phyloP scores from a whole-genome alignment of 2,888 invertebrate species.

The Hybos culiciformis region DNA sequence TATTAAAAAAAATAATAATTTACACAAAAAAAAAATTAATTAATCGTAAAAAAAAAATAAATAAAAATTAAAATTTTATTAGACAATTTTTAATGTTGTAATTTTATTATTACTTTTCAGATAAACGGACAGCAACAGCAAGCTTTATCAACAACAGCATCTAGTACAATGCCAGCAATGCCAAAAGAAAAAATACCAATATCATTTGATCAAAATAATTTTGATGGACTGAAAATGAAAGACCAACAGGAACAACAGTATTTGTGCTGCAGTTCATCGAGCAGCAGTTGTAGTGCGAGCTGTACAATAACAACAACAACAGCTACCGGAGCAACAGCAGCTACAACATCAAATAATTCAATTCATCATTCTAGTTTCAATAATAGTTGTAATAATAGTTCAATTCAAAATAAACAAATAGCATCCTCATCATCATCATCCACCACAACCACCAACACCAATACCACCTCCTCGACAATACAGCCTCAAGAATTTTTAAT shows the following conservation, averaged over 20 bases:
- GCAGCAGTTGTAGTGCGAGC: constrained; percentile 8
- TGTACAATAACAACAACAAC: constrained; percentile 18
- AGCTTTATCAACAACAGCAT: too few species aligned
- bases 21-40: not conserved
- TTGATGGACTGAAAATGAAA: constrained; percentile 26
- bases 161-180: constrained; percentile 35
- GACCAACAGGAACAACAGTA: constrained; percentile 19
- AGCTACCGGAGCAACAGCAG: constrained; percentile 10
- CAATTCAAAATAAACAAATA: not conserved
- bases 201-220: constrained; percentile 29
- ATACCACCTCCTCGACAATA: too few species aligned
- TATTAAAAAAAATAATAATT: not conserved
- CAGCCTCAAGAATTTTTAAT: too few species aligned
- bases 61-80: not conserved
- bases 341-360: not conserved
- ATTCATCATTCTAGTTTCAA: not conserved
- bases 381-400: not conserved
- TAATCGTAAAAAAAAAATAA: not conserved
- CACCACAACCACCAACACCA: too few species aligned
- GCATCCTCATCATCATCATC: not conserved
- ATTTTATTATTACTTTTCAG: constrained; percentile 15
- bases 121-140: constrained; percentile 26
- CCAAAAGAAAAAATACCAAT: constrained; percentile 34
- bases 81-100: constrained; percentile 1
- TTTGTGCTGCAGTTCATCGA: constrained; percentile 14